phyloP scores from a whole-genome alignment of 2,888 invertebrate species.

The Hetaerina titia region DNA sequence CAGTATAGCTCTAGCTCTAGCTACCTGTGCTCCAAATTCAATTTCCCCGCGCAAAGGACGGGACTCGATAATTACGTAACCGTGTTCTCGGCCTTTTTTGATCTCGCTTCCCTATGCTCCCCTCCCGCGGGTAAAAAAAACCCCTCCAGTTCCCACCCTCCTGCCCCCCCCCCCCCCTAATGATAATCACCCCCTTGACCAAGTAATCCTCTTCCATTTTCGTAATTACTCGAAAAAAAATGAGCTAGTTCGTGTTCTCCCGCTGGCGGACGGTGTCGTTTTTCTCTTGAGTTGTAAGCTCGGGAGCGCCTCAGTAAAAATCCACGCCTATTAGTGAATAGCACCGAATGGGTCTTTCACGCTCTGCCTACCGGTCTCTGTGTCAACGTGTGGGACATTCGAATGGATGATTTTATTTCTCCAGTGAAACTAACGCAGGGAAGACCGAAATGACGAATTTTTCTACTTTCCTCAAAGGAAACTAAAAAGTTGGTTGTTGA shows the following conservation, averaged over 20 bases:
- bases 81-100: background rate
- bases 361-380: background rate
- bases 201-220: constrained; percentile 29
- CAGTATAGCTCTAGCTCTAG: background rate
- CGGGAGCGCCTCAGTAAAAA: background rate
- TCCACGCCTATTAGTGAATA: background rate
- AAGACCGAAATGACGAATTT: background rate
- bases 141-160: background rate
- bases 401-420: background rate
- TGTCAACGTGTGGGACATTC: background rate
- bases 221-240: constrained; percentile 30
- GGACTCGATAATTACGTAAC: background rate
- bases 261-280: background rate
- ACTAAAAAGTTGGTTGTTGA: background rate
- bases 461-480: background rate
- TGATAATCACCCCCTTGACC: background rate
- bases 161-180: background rate
- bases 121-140: too few species aligned
- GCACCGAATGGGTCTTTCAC: background rate
- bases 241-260: background rate
- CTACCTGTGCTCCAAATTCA: constrained; percentile 4
- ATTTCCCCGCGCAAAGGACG: background rate
- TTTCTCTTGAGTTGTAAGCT: background rate
- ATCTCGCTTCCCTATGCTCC: background rate
- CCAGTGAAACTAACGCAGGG: background rate